Percentiles rank a stretch among this genome's conserved stretches.
These are phyloP conservation scores for Hippocampus comes DNA, from an alignment of 2,113 vertebrate species.

Conservation along the genomic window DNA sequence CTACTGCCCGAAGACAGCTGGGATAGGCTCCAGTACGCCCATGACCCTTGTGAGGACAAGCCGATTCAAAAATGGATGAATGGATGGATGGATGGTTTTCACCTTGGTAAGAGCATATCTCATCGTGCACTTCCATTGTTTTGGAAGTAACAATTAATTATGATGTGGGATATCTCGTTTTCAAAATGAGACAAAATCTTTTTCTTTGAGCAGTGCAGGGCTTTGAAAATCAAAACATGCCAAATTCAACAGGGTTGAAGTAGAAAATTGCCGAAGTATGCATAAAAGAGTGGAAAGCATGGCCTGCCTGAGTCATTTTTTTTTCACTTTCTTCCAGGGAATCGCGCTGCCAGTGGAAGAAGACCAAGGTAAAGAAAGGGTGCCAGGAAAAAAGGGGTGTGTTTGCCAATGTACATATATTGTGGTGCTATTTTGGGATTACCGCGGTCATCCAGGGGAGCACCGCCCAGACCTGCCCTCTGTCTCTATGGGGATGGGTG, in stretches of 20 bases:
- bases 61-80: no score
- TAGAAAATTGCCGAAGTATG: slow-evolving; percentile 6
- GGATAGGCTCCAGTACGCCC: no score
- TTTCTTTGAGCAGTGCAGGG: neutral
- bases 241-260: neutral
- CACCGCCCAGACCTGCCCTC: slow-evolving; percentile 68
- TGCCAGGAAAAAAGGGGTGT: slow-evolving; percentile 69
- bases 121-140: no score
- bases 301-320: slow-evolving; percentile 29
- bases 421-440: slow-evolving; percentile 65
- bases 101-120: no score
- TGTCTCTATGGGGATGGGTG: slow-evolving; percentile 68
- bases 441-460: slow-evolving; percentile 44
- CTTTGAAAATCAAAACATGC: neutral
- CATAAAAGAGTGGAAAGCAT: slow-evolving; percentile 38
- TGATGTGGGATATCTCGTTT: neutral
- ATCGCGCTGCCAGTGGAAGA: slow-evolving; percentile 29
- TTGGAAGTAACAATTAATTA: no score
- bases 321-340: slow-evolving; percentile 48
- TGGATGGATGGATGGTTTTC: no score
- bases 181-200: neutral
- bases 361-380: slow-evolving; percentile 46
- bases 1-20: no score
- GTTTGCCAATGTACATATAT: slow-evolving; percentile 63
- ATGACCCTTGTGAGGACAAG: no score